phyloP scores from a whole-genome alignment of 1,140 invertebrate species.

The Drosophila arizonae region DNA sequence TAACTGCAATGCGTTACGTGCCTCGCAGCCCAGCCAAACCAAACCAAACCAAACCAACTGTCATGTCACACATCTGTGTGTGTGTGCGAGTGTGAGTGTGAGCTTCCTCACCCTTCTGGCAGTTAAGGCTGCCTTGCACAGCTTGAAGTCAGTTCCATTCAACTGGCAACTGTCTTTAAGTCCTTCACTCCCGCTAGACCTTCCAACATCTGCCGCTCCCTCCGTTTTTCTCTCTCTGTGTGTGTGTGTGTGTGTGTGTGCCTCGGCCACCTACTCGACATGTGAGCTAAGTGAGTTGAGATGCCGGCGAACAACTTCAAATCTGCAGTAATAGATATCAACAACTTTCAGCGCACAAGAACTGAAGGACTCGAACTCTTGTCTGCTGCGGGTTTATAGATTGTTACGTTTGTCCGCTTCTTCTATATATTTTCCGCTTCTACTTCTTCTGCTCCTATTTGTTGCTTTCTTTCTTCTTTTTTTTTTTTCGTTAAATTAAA shows the following conservation, averaged over 20 bases:
- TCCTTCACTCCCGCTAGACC: conserved; percentile 3
- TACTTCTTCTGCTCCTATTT: neutral
- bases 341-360: conserved; percentile 66
- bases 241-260: too few species aligned
- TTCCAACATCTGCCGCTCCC: too few species aligned
- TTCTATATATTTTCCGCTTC: neutral
- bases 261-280: conserved; percentile 5
- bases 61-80: conserved; percentile 62
- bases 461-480: neutral
- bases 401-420: conserved; percentile 40
- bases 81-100: conserved; percentile 7
- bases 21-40: conserved; percentile 35
- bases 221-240: neutral
- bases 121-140: conserved; percentile 35
- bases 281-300: conserved; percentile 71
- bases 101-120: conserved; percentile 10
- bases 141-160: conserved; percentile 60
- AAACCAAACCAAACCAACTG: conserved; percentile 53
- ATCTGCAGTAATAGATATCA: conserved; percentile 77
- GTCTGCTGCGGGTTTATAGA: conserved; percentile 60
- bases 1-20: conserved; percentile 79
- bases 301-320: conserved; percentile 73
- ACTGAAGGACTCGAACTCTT: conserved; percentile 5
- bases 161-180: conserved; percentile 76
- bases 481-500: conserved; percentile 65